These are phyloP conservation scores for Tholera decimalis DNA, from an alignment of 2,888 invertebrate genomes.

Conservation along the genomic window DNA sequence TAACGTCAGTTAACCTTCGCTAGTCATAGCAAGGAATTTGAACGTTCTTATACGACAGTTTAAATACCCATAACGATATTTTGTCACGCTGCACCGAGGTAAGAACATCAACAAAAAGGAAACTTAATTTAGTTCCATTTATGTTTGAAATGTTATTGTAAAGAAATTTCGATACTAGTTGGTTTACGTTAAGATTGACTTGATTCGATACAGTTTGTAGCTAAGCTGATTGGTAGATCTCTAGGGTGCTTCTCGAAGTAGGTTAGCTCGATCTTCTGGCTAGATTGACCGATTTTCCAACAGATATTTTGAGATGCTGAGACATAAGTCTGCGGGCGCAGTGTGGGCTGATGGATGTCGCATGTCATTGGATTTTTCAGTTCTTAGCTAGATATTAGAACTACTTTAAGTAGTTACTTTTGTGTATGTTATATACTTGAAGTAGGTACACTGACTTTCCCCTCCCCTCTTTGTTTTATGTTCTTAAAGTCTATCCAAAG, in stretches of 20 bases:
- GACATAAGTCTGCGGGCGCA: no score
- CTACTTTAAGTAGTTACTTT: no score
- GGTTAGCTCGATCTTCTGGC: constrained; percentile 9
- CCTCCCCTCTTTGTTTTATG: no score
- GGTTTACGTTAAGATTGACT: constrained; percentile 11
- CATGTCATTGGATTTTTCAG: no score
- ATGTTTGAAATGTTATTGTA: constrained; percentile 25
- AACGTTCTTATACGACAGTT: constrained; percentile 16
- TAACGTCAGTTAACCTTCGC: constrained; percentile 6
- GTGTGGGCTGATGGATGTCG: no score
- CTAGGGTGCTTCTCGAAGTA: background rate
- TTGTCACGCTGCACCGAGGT: constrained; percentile 6
- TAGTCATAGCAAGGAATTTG: background rate
- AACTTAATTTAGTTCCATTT: constrained; percentile 7
- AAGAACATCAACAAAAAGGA: constrained; percentile 16
- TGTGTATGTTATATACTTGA: no score
- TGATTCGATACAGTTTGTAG: constrained; percentile 21
- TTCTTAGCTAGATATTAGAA: no score
- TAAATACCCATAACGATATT: constrained; percentile 9
- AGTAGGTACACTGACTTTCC: no score
- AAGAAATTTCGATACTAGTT: constrained; percentile 7
- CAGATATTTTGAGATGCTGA: no score
- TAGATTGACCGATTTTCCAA: background rate
- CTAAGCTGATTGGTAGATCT: constrained; percentile 18
- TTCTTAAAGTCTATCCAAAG: no score